phyloP scores from a whole-genome alignment of 2,113 vertebrate species.

The Cyphomyrus discorhynchus region DNA sequence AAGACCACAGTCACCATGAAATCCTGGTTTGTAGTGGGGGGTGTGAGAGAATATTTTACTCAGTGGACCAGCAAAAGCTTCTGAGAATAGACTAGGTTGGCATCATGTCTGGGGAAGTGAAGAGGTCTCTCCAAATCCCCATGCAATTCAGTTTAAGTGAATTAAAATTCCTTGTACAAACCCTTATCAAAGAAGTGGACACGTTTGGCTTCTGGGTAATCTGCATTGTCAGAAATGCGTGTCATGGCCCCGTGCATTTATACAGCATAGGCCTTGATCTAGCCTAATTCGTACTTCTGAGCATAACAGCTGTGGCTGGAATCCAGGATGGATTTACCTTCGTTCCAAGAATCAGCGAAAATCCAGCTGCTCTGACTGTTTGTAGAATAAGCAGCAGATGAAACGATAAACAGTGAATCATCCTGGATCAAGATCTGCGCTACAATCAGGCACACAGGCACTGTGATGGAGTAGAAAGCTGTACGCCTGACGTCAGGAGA shows the following conservation, averaged over 20 bases:
- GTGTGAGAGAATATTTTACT: constrained; percentile 12
- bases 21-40: constrained; percentile 64
- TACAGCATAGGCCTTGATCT: background rate
- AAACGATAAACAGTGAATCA: background rate
- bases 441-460: background rate
- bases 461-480: background rate
- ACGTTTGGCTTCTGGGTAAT: background rate
- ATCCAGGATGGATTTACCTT: constrained; percentile 3
- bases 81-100: background rate
- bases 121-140: background rate
- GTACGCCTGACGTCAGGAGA: background rate
- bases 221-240: background rate
- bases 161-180: background rate
- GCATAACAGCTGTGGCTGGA: background rate
- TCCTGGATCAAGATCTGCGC: background rate
- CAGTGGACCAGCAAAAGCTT: background rate
- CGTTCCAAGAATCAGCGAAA: background rate
- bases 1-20: constrained; percentile 88
- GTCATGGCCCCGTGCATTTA: background rate
- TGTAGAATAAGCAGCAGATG: background rate
- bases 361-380: constrained; percentile 3
- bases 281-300: background rate
- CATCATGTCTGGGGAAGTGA: background rate
- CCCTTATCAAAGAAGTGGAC: background rate
- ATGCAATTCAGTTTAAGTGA: background rate